phyloP scores from a whole-genome alignment of 1,140 invertebrate species.

The Coelopa frigida region DNA sequence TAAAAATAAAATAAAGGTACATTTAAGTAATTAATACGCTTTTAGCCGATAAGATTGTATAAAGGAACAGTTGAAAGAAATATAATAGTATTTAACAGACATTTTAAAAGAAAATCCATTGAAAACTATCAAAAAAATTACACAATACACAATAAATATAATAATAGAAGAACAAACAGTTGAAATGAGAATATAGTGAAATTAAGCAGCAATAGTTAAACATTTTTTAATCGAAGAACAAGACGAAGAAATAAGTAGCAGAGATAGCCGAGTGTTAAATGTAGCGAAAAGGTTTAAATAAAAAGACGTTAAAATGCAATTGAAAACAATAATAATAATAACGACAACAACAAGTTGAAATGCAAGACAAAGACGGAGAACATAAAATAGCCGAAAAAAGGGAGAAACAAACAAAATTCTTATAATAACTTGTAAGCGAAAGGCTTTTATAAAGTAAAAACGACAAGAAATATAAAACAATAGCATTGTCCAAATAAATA shows the following conservation, averaged over 20 bases:
- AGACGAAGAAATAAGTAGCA: no score
- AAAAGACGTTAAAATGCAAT: constrained; percentile 1
- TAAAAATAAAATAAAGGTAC: no score
- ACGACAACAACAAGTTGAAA: not conserved
- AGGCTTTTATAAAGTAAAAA: constrained; percentile 7
- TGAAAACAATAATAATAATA: not conserved
- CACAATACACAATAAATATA: not conserved
- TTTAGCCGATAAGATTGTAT: no score
- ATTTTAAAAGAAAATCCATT: no score
- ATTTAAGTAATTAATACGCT: no score
- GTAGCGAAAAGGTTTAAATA: no score
- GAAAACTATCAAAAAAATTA: constrained; percentile 6
- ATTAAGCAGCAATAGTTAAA: constrained; percentile 7
- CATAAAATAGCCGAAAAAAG: constrained; percentile 2
- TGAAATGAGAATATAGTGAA: not conserved
- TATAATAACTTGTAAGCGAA: constrained; percentile 1
- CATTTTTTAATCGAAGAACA: no score
- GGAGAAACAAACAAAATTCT: constrained; percentile 5
- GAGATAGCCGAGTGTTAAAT: no score
- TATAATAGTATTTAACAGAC: no score
- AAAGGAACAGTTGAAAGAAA: no score
- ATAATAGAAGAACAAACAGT: not conserved
- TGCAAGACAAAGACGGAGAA: constrained; percentile 5
- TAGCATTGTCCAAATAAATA: constrained; percentile 8
- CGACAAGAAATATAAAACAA: constrained; percentile 10